Evolutionary conservation across 2,113 vertebrate genomes (phyloP).

Genomic region (Atractosteus spatula): DNA sequence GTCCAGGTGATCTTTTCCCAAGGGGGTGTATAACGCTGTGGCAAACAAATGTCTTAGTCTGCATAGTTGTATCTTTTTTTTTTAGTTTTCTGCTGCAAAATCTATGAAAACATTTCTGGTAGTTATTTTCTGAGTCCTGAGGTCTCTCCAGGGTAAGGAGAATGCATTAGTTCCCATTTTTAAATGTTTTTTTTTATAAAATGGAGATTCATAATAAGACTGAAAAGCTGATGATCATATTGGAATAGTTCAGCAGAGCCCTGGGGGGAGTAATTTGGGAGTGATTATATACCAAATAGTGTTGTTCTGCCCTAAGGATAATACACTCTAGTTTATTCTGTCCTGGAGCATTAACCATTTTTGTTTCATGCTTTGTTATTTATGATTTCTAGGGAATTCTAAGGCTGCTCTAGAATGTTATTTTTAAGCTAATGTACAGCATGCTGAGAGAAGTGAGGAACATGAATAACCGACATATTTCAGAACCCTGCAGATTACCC

Average conservation of each 20-base stretch:
- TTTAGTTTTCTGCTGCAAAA: constrained; percentile 56
- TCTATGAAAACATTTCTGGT: constrained; percentile 57
- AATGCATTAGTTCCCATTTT: constrained; percentile 68
- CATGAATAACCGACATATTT: no score
- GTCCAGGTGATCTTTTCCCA: constrained; percentile 55
- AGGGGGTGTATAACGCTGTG: constrained; percentile 64
- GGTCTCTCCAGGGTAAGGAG: constrained; percentile 44
- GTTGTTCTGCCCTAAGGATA: no score
- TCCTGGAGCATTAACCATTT: no score
- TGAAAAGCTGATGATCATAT: constrained; percentile 55
- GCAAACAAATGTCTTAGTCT: constrained; percentile 54
- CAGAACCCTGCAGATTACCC: no score
- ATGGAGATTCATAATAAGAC: constrained; percentile 66
- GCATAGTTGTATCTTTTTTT: constrained; percentile 44
- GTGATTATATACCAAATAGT: neutral
- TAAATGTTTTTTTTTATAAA: constrained; percentile 48
- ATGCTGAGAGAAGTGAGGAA: no score
- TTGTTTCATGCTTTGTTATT: no score
- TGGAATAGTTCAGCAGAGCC: constrained; percentile 53
- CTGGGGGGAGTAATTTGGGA: constrained; percentile 50
- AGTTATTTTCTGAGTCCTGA: constrained; percentile 43
- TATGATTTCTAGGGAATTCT: no score
- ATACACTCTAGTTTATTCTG: no score
- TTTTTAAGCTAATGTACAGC: no score
- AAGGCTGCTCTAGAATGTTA: no score